Conservation (phyloP, 2,888 invertebrate genomes). For the Ochropleura leucogaster region DNA sequence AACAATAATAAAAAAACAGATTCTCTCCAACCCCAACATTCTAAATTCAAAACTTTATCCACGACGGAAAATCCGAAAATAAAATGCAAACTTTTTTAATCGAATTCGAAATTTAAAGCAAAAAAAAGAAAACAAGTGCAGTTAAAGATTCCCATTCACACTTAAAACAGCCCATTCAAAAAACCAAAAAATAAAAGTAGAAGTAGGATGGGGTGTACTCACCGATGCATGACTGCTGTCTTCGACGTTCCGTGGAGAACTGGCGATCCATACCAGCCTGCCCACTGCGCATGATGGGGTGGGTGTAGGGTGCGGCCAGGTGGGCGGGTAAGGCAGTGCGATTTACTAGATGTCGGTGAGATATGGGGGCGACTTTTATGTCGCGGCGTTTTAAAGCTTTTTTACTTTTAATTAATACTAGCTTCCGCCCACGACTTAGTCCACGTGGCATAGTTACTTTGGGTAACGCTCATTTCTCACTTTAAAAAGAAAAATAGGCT, state of each 20-base stretch:
- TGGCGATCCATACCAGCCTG: constrained; percentile 75
- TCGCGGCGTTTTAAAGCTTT: background rate
- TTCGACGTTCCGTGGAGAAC: constrained; percentile 64
- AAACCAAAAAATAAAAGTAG: constrained; percentile 21
- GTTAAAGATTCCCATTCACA: constrained; percentile 27
- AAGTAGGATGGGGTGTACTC: constrained; percentile 55
- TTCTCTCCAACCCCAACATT: background rate
- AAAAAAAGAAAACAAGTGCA: background rate
- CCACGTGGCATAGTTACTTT: no score
- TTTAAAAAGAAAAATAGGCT: no score
- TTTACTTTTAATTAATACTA: no score
- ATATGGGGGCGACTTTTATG: constrained; percentile 30
- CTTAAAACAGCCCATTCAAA: constrained; percentile 2
- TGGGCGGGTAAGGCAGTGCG: constrained; percentile 56
- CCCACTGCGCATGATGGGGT: constrained; percentile 82
- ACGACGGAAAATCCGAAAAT: background rate
- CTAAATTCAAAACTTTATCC: constrained; percentile 26
- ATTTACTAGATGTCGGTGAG: constrained; percentile 4
- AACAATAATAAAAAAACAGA: background rate
- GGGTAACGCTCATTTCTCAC: no score
- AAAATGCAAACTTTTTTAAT: constrained; percentile 6
- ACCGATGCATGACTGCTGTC: constrained; percentile 74
- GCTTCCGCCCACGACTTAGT: no score
- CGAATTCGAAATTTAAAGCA: constrained; percentile 8
- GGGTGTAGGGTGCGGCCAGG: constrained; percentile 64